Percentiles rank a stretch among this genome's conserved stretches.
Evolutionary conservation across 2,888 invertebrate genomes (phyloP).

Genomic region (Cryptocephalus moraei): DNA sequence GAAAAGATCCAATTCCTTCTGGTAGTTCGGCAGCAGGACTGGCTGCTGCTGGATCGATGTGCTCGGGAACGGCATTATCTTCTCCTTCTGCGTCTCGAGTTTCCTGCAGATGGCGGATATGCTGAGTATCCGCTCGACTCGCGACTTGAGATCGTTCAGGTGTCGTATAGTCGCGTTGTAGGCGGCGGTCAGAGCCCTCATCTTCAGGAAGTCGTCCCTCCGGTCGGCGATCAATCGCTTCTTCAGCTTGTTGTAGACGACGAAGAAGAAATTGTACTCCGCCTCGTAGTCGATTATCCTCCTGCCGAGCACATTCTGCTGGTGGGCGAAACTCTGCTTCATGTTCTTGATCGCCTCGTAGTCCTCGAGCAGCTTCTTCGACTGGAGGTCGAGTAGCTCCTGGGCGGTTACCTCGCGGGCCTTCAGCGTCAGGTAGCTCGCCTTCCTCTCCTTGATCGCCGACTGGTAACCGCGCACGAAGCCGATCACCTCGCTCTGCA

Average conservation of each 20-base stretch:
- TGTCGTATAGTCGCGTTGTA: constrained; percentile 49
- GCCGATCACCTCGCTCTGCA: constrained; percentile 23
- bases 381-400: constrained; percentile 19
- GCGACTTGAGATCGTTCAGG: constrained; percentile 44
- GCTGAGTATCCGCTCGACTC: constrained; percentile 48
- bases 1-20: constrained; percentile 23
- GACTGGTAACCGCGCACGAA: constrained; percentile 20
- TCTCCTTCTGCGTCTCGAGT: constrained; percentile 53
- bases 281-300: constrained; percentile 21
- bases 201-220: constrained; percentile 41
- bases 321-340: constrained; percentile 17
- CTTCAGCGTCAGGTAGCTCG: constrained; percentile 22
- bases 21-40: constrained; percentile 10
- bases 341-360: constrained; percentile 22
- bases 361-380: constrained; percentile 19
- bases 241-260: constrained; percentile 37
- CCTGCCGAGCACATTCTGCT: constrained; percentile 13
- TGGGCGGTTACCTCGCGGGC: constrained; percentile 25
- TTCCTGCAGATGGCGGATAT: constrained; percentile 54
- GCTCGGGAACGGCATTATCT: constrained; percentile 35
- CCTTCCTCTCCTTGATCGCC: constrained; percentile 11
- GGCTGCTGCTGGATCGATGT: constrained; percentile 2
- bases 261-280: constrained; percentile 34
- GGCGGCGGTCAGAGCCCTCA: constrained; percentile 50
- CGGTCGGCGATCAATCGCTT: constrained; percentile 43